Evolutionary conservation across 2,888 invertebrate species (phyloP).

Genomic region (Drosophila neotestacea): DNA sequence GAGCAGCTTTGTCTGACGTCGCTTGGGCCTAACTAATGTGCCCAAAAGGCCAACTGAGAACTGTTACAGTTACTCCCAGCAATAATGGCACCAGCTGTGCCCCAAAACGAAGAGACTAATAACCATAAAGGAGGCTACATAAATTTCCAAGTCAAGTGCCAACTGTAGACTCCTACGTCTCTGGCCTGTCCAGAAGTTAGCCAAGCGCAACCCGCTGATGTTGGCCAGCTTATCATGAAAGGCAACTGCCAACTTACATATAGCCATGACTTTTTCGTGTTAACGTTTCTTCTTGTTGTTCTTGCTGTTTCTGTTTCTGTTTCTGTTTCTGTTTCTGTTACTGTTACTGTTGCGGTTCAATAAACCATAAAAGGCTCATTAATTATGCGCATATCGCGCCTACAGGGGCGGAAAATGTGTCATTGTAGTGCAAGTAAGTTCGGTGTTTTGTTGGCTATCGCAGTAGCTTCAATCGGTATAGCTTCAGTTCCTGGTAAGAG

Average conservation of each 20-base stretch:
- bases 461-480: constrained; percentile 31
- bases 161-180: constrained; percentile 27
- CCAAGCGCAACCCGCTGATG: constrained; percentile 82
- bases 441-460: constrained; percentile 36
- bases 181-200: constrained; percentile 64
- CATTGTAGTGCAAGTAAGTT: constrained; percentile 36
- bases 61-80: constrained; percentile 6
- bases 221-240: constrained; percentile 65
- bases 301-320: constrained; percentile 13
- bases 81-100: constrained; percentile 27
- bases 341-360: constrained; percentile 78
- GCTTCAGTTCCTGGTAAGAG: constrained; percentile 40
- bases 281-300: constrained; percentile 19
- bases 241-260: constrained; percentile 46
- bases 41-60: background rate
- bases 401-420: constrained; percentile 79
- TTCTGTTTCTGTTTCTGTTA: constrained; percentile 26
- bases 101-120: constrained; percentile 55
- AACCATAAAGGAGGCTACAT: constrained; percentile 79
- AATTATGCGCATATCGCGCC: constrained; percentile 84
- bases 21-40: constrained; percentile 71
- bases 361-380: constrained; percentile 85
- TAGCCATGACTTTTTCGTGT: constrained; percentile 68
- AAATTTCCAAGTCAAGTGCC: constrained; percentile 83
- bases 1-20: constrained; percentile 70